Evolutionary conservation across 1,140 invertebrate species (phyloP).

Genomic region (Bombus superbus): DNA sequence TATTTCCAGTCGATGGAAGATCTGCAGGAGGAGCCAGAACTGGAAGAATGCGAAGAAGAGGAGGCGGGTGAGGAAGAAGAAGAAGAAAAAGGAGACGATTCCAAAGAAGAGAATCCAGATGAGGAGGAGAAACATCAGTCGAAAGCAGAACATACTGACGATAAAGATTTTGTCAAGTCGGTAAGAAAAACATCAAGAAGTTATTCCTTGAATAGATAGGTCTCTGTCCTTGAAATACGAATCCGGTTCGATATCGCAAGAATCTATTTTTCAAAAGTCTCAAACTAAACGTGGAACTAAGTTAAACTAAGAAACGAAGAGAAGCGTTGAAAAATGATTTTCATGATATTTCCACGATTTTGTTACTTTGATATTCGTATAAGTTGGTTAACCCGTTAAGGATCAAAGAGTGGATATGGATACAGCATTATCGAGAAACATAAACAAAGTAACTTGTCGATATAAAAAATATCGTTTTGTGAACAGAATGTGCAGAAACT

Average conservation of each 20-base stretch:
- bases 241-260: constrained; percentile 67
- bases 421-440: no score
- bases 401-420: no score
- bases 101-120: not conserved
- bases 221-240: constrained; percentile 17
- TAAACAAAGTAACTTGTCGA: no score
- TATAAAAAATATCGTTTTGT: no score
- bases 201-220: constrained; percentile 50
- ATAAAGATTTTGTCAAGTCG: constrained; percentile 72
- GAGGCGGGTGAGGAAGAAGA: constrained; percentile 79
- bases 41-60: constrained; percentile 82
- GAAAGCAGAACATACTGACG: constrained; percentile 30
- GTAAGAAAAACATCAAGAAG: constrained; percentile 73
- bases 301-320: no score
- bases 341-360: no score
- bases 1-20: constrained; percentile 79
- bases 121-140: constrained; percentile 41
- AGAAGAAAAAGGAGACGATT: constrained; percentile 61
- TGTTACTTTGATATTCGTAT: no score
- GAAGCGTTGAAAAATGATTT: no score
- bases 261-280: not conserved
- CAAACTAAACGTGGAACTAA: not conserved
- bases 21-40: constrained; percentile 82
- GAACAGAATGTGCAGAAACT: no score
- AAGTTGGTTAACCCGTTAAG: no score